These are phyloP conservation scores for Acrocephalus kingi DNA, from an alignment of 2,113 vertebrate genomes.

Conservation along the genomic window DNA sequence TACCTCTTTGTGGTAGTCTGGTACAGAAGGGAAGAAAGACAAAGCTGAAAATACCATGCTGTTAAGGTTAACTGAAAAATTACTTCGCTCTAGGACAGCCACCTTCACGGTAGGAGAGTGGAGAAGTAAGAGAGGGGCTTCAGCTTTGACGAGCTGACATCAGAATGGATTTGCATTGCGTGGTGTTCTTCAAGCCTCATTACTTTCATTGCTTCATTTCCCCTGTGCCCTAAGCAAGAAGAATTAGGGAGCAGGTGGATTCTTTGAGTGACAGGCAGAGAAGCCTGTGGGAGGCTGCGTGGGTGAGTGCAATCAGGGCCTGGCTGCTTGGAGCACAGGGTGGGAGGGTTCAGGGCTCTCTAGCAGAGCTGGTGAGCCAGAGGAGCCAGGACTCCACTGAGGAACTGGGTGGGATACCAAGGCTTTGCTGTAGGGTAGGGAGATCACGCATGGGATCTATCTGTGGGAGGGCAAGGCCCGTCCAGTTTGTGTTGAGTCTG, in stretches of 20 bases:
- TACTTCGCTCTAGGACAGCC: not conserved
- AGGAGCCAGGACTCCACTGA: not conserved
- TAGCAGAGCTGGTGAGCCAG: not conserved
- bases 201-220: not conserved
- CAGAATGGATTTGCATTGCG: not conserved
- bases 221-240: not conserved
- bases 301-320: not conserved
- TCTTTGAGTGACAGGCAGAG: not conserved
- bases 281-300: not conserved
- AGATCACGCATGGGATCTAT: fast-evolving
- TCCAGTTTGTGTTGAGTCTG: not conserved
- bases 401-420: not conserved
- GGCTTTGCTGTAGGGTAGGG: not conserved
- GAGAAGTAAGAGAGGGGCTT: not conserved
- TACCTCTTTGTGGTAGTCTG: not conserved
- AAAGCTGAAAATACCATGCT: not conserved
- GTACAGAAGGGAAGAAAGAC: not conserved
- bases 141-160: not conserved
- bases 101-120: not conserved
- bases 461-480: not conserved
- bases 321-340: not conserved
- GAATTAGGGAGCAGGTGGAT: not conserved
- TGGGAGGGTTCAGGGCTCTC: not conserved
- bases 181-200: not conserved
- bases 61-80: not conserved